Base-by-base conservation (phyloP, 2,797 vertebrate species). In the Acanthornis magna region DNA sequence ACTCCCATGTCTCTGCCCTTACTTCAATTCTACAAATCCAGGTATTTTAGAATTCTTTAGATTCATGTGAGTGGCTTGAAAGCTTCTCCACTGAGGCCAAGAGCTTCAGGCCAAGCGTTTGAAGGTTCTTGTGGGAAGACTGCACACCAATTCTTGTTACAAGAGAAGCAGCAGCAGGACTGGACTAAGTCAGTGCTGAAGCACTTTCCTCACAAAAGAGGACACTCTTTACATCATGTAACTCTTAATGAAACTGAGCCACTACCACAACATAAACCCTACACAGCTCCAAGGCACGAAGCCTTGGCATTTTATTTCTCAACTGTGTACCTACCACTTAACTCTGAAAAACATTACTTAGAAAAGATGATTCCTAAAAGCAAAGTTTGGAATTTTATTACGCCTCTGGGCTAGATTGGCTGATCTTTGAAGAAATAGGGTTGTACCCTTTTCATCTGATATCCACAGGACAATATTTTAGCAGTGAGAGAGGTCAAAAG, bases 341-440 rank as follows among this genome's bases (percentile, higher is more conserved):
- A 98, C 98, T 97, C 97, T 97, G 98, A 98, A 98, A 99, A 98
- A 98, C 98, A 99, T 98, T 98, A 98, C 98, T 99, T 98, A 98
- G 97, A 98, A 98, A 98, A 98, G 98, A 99, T 98, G 98, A 98
- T 98, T 98, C 98, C 98, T 98, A 98, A 98, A 98, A 98, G 98
- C 98, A 97, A 98, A 98, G 98, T 98, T 98, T 98, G 98, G 98
- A 98, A 98, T 98, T 99, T 99, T 99, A 99, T 99, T 98, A 98
- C 48, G 94, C 98, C 98, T 99, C 97, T 98, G 99, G 98, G 99
- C 98, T 98, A 98, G 98, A 97, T 88, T 94, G 96, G 98, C 97
- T 96, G 98, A 99, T 99, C 99, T 98, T 98, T 97, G 98, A 99
- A 99, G 98, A 99, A 99, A 99, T 98, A 98, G 99, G 98, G 98